Evolutionary conservation across 2,797 vertebrate genomes (phyloP).

Genomic region (Monodelphis domestica): DNA sequence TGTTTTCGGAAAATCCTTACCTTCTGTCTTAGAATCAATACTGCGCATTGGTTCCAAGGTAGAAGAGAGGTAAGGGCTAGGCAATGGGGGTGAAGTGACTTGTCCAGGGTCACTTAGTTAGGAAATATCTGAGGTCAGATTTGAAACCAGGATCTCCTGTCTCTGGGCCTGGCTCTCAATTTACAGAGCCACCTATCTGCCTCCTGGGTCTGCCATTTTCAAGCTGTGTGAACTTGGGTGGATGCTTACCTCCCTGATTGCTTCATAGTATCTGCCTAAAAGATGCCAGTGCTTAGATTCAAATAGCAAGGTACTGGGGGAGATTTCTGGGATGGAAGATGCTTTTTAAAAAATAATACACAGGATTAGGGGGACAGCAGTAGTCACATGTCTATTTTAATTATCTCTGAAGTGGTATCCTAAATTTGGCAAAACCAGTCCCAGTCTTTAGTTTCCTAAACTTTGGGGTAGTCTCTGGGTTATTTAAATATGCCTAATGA

Average conservation of each 20-base stretch:
- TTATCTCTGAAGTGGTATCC: neutral
- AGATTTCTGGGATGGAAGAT: neutral
- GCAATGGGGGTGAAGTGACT: too few relatives aligned
- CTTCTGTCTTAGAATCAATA: too few relatives aligned
- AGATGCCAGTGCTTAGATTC: neutral
- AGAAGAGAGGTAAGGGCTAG: too few relatives aligned
- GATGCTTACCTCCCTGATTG: neutral
- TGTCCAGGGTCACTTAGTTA: too few relatives aligned
- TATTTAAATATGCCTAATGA: neutral
- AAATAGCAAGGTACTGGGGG: neutral
- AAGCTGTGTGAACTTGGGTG: neutral
- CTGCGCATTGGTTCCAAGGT: too few relatives aligned
- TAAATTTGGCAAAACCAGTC: neutral
- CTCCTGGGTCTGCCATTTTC: neutral
- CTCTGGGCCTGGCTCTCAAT: too few relatives aligned
- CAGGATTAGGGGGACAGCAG: neutral
- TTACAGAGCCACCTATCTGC: too few relatives aligned
- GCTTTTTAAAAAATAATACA: neutral
- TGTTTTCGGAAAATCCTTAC: too few relatives aligned
- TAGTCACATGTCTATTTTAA: neutral
- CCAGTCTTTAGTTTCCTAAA: neutral
- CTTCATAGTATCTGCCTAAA: neutral
- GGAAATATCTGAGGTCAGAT: too few relatives aligned
- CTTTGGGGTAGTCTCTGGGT: neutral
- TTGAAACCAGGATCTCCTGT: too few relatives aligned